phyloP scores from a whole-genome alignment of 2,113 vertebrate genomes.

The Paramisgurnus dabryanus region DNA sequence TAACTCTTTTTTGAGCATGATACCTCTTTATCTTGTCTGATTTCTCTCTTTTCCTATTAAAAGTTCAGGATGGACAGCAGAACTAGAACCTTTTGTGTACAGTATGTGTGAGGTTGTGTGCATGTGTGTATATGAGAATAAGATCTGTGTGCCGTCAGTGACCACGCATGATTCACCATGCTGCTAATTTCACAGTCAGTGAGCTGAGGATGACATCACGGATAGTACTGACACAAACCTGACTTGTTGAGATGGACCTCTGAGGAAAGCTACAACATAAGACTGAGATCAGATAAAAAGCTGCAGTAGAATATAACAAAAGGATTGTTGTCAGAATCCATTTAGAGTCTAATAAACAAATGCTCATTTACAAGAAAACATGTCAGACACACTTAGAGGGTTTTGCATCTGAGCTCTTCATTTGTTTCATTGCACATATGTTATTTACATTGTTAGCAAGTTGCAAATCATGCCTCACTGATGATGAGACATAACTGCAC shows the following conservation, averaged over 20 bases:
- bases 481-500: neutral
- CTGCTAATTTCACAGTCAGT: constrained; percentile 39
- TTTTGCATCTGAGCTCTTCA: neutral
- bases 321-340: neutral
- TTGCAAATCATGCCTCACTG: too few species aligned
- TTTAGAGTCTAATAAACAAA: too few species aligned
- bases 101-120: neutral
- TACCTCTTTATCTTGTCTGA: too few species aligned
- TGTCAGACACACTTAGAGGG: too few species aligned
- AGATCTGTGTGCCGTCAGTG: constrained; percentile 2
- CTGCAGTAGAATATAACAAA: neutral
- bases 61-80: neutral
- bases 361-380: too few species aligned
- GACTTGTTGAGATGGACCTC: constrained; percentile 17
- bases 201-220: constrained; percentile 25
- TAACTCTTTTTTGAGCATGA: too few species aligned
- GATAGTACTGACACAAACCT: neutral
- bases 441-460: too few species aligned
- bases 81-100: neutral
- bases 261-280: neutral
- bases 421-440: neutral
- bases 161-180: constrained; percentile 24
- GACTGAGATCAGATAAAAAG: neutral
- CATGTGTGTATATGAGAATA: neutral
- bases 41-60: neutral